phyloP scores from a whole-genome alignment of 37 sponge, comb jelly and placozoan species.

The Ephydatia muelleri region DNA sequence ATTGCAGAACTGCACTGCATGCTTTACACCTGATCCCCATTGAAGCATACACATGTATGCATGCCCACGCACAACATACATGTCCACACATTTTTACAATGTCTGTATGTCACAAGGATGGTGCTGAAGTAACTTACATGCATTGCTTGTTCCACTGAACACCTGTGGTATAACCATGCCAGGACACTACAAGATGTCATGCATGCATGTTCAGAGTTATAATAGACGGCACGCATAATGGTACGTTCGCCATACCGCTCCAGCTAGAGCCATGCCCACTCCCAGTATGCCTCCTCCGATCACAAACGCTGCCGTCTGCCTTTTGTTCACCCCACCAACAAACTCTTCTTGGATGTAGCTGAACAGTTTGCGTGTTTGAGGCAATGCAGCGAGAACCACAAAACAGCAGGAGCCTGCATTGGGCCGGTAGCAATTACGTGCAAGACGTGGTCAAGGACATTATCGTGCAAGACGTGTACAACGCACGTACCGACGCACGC shows the following conservation, averaged over 20 bases:
- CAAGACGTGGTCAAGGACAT: background rate
- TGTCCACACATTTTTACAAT: background rate
- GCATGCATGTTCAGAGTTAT: background rate
- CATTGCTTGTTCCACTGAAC: slow-evolving; percentile 53
- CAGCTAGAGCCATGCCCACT: slow-evolving; percentile 72
- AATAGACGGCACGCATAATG: background rate
- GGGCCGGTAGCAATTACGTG: no score
- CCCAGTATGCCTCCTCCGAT: slow-evolving; percentile 70
- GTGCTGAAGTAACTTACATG: slow-evolving; percentile 11
- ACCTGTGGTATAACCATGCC: slow-evolving; percentile 70
- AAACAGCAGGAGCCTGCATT: slow-evolving; percentile 18
- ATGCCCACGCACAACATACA: background rate
- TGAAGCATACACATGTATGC: no score
- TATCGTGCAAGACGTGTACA: background rate
- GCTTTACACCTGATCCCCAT: no score
- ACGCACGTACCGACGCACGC: no score
- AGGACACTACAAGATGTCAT: slow-evolving; percentile 52
- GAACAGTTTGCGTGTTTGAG: slow-evolving; percentile 16
- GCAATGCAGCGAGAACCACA: slow-evolving; percentile 14
- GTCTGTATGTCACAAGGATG: background rate
- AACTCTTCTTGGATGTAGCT: slow-evolving; percentile 12
- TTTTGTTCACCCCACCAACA: slow-evolving; percentile 7
- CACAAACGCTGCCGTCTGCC: background rate
- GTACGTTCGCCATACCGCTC: slow-evolving; percentile 55
- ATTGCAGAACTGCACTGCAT: background rate